A percentile compares a stretch with the other conserved stretches of the same genome.
These are phyloP conservation scores for Branchellion lobata DNA, from an alignment of 2,888 invertebrate genomes.

Conservation along the genomic window DNA sequence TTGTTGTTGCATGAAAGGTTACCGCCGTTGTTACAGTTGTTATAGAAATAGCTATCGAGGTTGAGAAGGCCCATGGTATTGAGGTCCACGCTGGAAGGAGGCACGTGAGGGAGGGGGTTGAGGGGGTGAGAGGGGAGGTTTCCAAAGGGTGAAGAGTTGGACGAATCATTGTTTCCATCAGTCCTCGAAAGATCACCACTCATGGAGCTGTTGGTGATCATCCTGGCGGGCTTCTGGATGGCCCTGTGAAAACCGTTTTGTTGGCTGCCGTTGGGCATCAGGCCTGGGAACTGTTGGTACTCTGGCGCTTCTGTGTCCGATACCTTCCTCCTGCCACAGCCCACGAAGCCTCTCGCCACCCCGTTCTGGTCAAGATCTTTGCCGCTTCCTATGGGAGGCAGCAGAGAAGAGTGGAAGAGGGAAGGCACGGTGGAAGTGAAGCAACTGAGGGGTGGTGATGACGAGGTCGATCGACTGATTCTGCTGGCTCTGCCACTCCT, in stretches of 20 bases:
- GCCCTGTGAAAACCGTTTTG: neutral
- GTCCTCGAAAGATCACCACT: neutral
- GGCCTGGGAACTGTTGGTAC: neutral
- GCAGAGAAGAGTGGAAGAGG: neutral
- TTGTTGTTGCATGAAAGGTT: no score
- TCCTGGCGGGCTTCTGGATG: neutral
- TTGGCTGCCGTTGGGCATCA: neutral
- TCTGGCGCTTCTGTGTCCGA: neutral
- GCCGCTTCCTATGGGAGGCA: neutral
- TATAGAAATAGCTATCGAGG: neutral
- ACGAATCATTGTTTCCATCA: neutral
- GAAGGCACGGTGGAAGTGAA: neutral
- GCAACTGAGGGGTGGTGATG: neutral
- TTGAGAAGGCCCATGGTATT: neutral
- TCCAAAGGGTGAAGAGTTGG: neutral
- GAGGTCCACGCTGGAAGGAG: neutral
- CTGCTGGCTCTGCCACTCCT: neutral
- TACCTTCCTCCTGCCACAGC: neutral
- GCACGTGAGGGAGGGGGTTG: neutral
- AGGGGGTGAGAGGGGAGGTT: neutral
- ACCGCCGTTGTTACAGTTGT: no score
- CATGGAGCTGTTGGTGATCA: neutral
- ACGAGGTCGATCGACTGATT: conserved; percentile 3
- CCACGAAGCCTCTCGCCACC: neutral
- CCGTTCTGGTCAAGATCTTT: no score